Evolutionary conservation across 2,797 vertebrate species (phyloP), one percentile per base, ranked within the genome.

Genomic region (Ispidina picta): DNA sequence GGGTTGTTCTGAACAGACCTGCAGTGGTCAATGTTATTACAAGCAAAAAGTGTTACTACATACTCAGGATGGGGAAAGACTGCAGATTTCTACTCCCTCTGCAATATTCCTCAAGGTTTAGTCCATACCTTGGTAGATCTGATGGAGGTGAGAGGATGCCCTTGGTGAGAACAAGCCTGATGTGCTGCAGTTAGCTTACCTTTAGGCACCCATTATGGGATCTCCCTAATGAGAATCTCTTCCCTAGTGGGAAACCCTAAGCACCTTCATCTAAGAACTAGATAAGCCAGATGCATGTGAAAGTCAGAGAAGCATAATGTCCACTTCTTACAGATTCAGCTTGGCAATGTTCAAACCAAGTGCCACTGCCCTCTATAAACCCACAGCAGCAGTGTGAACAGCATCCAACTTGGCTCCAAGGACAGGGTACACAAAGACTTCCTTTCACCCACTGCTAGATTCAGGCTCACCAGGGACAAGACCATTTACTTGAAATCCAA

Each of bases 1-100:
- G 91, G 43, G 90, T 95, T 92, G 96, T 90, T 60, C 88, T 94
- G 83, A 97, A 97, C 62, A 96, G 29, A 73, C 88, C 96, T 96
- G 91, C 1, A 9, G 41, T 37, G 43, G 28, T 63, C 51, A 92
- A 79, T 22, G 70, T 90, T 89, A 90, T 70, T 81, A 59, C 70
- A 93, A 72, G 25, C 22, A 93, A 15, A 13, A 90, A 68, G 15
- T 15, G 37, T 89, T 91, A 66, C 48, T 18, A 28, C 25, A 92
- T 55, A 77, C 76, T 39, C 14, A 56, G 37, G n/a, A 49, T 68
- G 71, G 46, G 23, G 77, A 96, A 90, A 92, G 79, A 46, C 17
- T 11, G 25, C 8, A n/a, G 8, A 21, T 64, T 88, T 55, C 80
- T 68, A 39, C 86, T 90, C 68, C 65, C 31, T 85, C 66, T 96